Conservation (phyloP, 2,113 vertebrate species). For the Gopherus flavomarginatus region DNA sequence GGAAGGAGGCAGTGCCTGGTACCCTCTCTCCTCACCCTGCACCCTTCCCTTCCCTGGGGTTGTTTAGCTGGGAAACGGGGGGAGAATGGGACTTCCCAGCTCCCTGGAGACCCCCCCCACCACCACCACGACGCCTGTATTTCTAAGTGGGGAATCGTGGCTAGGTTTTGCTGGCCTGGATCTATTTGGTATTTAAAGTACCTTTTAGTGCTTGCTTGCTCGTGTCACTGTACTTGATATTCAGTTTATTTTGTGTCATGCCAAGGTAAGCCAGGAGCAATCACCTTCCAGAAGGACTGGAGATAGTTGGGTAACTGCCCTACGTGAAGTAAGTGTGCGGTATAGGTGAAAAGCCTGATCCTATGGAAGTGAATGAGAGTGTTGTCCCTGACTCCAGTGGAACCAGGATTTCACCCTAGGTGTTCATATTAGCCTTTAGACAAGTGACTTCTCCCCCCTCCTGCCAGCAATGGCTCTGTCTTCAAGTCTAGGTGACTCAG, state of each 20-base stretch:
- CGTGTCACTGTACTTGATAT: too few relatives aligned
- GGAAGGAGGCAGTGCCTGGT: background rate
- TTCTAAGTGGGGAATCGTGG: too few relatives aligned
- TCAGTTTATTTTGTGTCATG: too few relatives aligned
- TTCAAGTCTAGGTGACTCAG: background rate
- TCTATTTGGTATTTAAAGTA: too few relatives aligned
- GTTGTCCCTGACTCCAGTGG: background rate
- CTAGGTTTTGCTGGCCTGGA: too few relatives aligned
- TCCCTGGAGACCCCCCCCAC: too few relatives aligned
- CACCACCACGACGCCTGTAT: too few relatives aligned
- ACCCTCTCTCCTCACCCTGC: background rate
- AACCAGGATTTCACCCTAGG: background rate
- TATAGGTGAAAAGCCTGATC: too few relatives aligned
- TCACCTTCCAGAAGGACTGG: background rate
- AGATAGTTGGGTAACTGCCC: too few relatives aligned
- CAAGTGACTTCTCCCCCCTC: background rate
- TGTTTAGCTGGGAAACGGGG: rapidly evolving
- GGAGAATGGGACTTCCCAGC: background rate
- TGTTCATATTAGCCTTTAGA: background rate
- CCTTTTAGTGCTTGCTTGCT: too few relatives aligned
- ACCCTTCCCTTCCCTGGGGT: background rate
- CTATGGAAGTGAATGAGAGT: background rate
- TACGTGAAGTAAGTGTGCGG: too few relatives aligned
- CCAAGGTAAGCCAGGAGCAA: too few relatives aligned
- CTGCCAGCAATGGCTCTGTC: background rate